Conservation (phyloP, 92 coral and sea anemone species). For the Actinostola sp. region DNA sequence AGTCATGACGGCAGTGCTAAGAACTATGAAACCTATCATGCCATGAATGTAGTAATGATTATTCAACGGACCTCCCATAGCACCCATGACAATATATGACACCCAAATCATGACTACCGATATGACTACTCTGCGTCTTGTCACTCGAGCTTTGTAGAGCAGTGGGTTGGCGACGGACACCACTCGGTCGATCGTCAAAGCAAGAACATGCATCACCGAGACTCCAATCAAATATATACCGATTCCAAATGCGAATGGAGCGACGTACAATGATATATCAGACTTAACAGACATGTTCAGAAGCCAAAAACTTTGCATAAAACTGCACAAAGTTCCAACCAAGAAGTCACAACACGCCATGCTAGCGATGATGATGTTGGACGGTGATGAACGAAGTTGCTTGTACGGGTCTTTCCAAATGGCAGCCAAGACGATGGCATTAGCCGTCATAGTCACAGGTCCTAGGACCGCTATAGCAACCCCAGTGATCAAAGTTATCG, state of each 20-base stretch:
- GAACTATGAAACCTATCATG: neutral
- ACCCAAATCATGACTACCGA: neutral
- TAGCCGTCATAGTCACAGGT: neutral
- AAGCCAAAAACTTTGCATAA: neutral
- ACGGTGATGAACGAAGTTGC: too few relatives aligned
- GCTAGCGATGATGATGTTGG: too few relatives aligned
- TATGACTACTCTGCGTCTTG: neutral
- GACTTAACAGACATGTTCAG: neutral
- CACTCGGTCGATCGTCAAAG: constrained; percentile 8
- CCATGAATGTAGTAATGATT: neutral
- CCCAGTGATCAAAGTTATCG: neutral
- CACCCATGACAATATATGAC: neutral
- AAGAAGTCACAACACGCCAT: too few relatives aligned
- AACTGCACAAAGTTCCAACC: constrained; percentile 2
- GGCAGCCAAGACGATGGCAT: constrained; percentile 12
- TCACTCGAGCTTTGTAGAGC: constrained; percentile 6
- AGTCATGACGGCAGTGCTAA: neutral
- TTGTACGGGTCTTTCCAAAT: constrained; percentile 18
- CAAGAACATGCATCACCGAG: constrained; percentile 8
- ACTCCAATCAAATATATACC: neutral
- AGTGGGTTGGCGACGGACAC: constrained; percentile 9
- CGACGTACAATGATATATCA: neutral
- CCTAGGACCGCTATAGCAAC: neutral
- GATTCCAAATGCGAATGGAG: neutral
- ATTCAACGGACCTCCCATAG: neutral